Base-by-base conservation (phyloP, 1,140 invertebrate species). In the Rhopalosiphum maidis region DNA sequence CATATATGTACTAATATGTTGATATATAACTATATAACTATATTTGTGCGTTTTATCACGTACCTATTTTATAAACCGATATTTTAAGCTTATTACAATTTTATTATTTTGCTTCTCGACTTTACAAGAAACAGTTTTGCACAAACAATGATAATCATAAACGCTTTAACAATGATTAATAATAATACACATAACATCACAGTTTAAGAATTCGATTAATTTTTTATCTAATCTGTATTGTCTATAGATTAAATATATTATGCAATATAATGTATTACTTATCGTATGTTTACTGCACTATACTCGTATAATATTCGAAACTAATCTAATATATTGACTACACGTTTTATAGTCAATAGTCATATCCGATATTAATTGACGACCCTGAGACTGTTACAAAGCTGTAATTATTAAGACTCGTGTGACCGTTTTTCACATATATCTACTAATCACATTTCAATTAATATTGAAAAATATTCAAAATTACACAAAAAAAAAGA, bases 291-390 rank as follows among this genome's bases (percentile, higher is more conserved):
- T n/a, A n/a, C 48, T 2, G 48, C 15, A 51, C 1, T 68, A 5
- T 68, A n/a, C 48, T 51, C 41, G 41, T 54, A 23, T 22, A 4
- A n/a, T n/a, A n/a, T n/a, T n/a, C n/a, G n/a, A n/a, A n/a, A n/a
- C n/a, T n/a, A n/a, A n/a, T n/a, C n/a, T n/a, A n/a, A n/a, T n/a
- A n/a, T n/a, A n/a, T n/a, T n/a, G n/a, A n/a, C n/a, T n/a, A n/a
- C n/a, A n/a, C n/a, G n/a, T n/a, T 55, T 9, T 55, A 60, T 30
- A 60, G 22, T 4, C 23, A 1, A 23, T 60, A 30, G 8, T 0
- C 30, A 77, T n/a, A 77, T 77, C 60, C n/a, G 60, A n/a, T n/a
- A 77, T 77, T n/a, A 77, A 77, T 77, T n/a, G n/a, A 68, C 60
- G 60, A 68, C 11, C 60, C 60, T 68, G 60, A 9, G 15, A n/a